These are phyloP conservation scores for Drosophila borealis DNA, from an alignment of 2,888 invertebrate species.

Conservation along the genomic window DNA sequence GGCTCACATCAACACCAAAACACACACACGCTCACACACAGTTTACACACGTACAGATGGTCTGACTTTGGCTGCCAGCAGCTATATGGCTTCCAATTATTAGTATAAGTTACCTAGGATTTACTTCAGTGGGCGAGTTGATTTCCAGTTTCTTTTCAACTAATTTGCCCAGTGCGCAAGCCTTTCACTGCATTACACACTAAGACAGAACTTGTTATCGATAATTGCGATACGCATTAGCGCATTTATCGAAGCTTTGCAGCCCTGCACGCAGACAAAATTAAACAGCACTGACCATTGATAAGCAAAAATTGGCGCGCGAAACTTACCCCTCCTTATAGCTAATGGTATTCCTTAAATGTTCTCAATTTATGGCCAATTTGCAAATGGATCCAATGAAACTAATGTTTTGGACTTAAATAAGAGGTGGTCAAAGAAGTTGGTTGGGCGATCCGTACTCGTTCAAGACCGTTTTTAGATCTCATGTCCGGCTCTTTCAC, in stretches of 20 bases:
- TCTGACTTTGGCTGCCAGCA: slow-evolving; percentile 27
- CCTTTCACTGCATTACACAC: slow-evolving; percentile 56
- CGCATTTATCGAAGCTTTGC: slow-evolving; percentile 9
- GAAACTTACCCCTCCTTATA: not conserved
- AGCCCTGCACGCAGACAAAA: slow-evolving; percentile 23
- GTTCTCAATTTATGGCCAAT: not conserved
- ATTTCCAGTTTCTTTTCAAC: slow-evolving; percentile 57
- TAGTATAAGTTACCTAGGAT: slow-evolving; percentile 60
- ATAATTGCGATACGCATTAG: slow-evolving; percentile 18
- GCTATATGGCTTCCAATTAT: slow-evolving; percentile 55
- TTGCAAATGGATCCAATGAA: too few species aligned
- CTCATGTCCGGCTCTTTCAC: not conserved
- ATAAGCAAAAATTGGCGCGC: slow-evolving; percentile 25
- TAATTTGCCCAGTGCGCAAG: slow-evolving; percentile 57
- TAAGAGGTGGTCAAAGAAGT: too few species aligned
- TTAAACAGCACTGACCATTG: slow-evolving; percentile 38
- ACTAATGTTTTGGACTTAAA: too few species aligned
- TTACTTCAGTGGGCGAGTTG: slow-evolving; percentile 62
- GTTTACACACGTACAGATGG: not conserved
- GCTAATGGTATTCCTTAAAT: not conserved
- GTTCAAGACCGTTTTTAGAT: too few species aligned
- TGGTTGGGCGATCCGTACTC: too few species aligned
- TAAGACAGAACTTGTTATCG: slow-evolving; percentile 41
- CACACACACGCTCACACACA: slow-evolving; percentile 5
- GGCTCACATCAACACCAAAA: not conserved